phyloP scores from a whole-genome alignment of 2,113 vertebrate species.

The Sinosuthora webbiana region DNA sequence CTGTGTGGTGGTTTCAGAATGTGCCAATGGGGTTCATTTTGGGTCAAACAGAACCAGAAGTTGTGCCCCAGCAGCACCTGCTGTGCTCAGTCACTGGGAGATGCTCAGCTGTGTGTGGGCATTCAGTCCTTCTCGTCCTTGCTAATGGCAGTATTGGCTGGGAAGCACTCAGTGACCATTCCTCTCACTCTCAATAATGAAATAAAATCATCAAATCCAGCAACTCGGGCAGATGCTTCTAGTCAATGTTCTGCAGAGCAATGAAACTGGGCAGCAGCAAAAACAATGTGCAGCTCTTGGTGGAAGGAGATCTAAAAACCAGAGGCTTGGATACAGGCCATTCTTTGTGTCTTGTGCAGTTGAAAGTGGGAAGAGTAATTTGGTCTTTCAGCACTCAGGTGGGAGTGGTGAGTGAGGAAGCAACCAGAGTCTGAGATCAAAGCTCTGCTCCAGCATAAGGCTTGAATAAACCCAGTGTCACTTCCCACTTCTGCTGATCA shows the following conservation, averaged over 20 bases:
- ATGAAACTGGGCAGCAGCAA: not conserved
- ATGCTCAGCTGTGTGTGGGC: not conserved
- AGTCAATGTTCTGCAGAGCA: not conserved
- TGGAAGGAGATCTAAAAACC: not conserved
- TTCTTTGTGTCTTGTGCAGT: not conserved
- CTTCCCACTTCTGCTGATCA: not conserved
- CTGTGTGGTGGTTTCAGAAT: not conserved
- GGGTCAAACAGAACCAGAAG: not conserved
- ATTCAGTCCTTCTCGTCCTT: not conserved
- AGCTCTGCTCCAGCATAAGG: not conserved
- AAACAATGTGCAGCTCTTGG: not conserved
- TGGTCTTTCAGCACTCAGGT: not conserved
- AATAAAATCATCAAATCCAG: not conserved
- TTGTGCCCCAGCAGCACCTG: not conserved
- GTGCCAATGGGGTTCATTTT: not conserved
- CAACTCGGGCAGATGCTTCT: not conserved
- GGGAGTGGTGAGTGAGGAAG: not conserved
- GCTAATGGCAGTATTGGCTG: not conserved
- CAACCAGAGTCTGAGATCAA: not conserved
- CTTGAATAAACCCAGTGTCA: not conserved
- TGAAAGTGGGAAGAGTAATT: not conserved
- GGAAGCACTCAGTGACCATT: not conserved
- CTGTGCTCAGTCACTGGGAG: not conserved
- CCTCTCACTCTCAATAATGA: not conserved
- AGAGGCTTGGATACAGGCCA: not conserved